Evolutionary conservation across 2,797 vertebrate species (phyloP).

Genomic region (Enteromius thamalakanensis): DNA sequence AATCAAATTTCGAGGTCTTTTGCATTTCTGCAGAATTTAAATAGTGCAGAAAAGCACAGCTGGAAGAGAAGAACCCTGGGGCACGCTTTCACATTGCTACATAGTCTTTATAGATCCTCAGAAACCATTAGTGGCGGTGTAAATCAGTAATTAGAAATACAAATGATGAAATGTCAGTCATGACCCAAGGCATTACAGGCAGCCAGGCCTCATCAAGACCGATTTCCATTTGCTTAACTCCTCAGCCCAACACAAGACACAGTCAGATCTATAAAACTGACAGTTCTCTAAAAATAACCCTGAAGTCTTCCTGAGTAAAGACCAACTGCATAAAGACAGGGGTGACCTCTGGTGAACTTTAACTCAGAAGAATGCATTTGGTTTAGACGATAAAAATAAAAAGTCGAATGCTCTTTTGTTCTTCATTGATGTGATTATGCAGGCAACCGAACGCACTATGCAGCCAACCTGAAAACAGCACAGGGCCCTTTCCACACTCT

Average conservation of each 20-base stretch:
- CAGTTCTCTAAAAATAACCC: conserved; percentile 1
- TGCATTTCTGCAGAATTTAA: background rate
- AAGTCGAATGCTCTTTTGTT: background rate
- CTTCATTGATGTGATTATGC: conserved; percentile 7
- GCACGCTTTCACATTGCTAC: conserved; percentile 69
- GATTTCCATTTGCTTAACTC: conserved; percentile 19
- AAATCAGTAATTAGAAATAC: conserved; percentile 76
- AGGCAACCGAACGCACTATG: background rate
- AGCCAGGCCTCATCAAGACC: conserved; percentile 48
- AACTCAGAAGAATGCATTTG: background rate
- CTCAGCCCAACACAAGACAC: conserved; percentile 10
- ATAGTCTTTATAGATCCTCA: conserved; percentile 64
- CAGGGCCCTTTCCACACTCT: background rate
- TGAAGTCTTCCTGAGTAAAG: background rate
- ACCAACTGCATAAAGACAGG: background rate
- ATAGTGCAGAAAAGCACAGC: background rate
- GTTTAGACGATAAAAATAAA: background rate
- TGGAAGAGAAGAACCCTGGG: conserved; percentile 65
- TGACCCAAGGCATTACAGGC: conserved; percentile 68
- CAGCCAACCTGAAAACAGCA: conserved; percentile 16
- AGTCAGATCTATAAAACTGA: background rate
- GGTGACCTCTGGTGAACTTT: background rate
- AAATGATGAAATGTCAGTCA: conserved; percentile 74
- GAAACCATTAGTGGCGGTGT: conserved; percentile 68
- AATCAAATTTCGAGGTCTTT: background rate